These are phyloP conservation scores for Panagrolaimus sp. DNA, from an alignment of 1,140 invertebrate species.

Conservation along the genomic window DNA sequence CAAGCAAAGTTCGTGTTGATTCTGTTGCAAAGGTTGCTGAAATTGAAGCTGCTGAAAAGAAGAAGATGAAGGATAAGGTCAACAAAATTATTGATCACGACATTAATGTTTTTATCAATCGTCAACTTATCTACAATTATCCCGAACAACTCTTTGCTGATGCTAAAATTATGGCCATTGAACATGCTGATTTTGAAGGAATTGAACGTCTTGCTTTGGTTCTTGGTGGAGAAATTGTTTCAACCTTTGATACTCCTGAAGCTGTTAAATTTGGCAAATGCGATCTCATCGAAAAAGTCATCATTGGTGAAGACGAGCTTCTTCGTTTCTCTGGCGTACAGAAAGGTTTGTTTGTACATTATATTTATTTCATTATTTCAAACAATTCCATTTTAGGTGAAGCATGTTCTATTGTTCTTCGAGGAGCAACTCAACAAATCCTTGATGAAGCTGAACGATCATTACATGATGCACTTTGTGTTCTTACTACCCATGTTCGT, in stretches of 20 bases:
- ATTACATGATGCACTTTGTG: constrained; percentile 94
- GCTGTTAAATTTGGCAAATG: constrained; percentile 86
- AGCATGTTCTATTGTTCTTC: constrained; percentile 90
- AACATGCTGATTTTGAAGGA: constrained; percentile 99
- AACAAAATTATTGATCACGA: constrained; percentile 88
- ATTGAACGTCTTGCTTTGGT: constrained; percentile 93
- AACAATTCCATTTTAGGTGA: constrained; percentile 79
- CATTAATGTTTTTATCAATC: constrained; percentile 97
- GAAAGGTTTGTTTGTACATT: constrained; percentile 41
- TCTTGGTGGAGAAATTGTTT: constrained; percentile 93
- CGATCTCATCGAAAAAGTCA: constrained; percentile 90
- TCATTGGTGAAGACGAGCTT: constrained; percentile 95
- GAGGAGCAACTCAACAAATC: constrained; percentile 98
- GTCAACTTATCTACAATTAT: constrained; percentile 99
- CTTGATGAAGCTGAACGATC: constrained; percentile 96
- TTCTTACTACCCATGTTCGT: constrained; percentile 86
- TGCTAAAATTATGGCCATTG: constrained; percentile 96
- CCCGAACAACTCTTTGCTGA: constrained; percentile 98
- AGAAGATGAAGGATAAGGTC: constrained; percentile 98
- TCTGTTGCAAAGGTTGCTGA: constrained; percentile 97
- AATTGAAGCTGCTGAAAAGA: constrained; percentile 91
- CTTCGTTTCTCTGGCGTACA: constrained; percentile 78
- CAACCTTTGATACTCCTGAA: constrained; percentile 91
- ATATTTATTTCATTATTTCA: constrained; percentile 31
- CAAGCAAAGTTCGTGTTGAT: constrained; percentile 91